These are phyloP conservation scores for Drosophila paulistorum DNA, from an alignment of 1,140 invertebrate species.

Conservation along the genomic window DNA sequence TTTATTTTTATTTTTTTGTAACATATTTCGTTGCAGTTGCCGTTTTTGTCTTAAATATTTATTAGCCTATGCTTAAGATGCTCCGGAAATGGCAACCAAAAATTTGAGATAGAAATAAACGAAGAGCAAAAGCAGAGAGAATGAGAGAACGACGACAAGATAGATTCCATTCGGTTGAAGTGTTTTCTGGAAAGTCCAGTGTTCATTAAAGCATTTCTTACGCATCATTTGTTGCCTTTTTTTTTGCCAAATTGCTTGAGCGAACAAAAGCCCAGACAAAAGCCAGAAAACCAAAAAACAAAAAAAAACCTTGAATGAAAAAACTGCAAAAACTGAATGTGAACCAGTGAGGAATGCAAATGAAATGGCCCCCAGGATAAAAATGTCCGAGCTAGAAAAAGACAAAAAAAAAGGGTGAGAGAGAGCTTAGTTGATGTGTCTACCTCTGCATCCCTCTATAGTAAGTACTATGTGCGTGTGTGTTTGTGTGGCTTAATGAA, in stretches of 20 bases:
- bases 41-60: conserved; percentile 49
- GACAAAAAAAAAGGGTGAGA: not conserved
- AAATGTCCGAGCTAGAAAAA: conserved; percentile 1
- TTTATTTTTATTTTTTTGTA: conserved; percentile 19
- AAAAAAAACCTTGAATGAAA: conserved; percentile 4
- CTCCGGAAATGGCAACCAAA: conserved; percentile 28
- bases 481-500: conserved; percentile 54
- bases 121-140: not conserved
- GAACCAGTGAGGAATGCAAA: conserved; percentile 47
- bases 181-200: conserved; percentile 15
- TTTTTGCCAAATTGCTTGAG: conserved; percentile 28
- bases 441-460: not conserved
- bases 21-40: conserved; percentile 65
- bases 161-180: not conserved
- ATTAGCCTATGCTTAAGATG: conserved; percentile 34
- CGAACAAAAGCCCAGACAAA: conserved; percentile 12
- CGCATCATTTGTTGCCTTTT: conserved; percentile 71
- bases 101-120: not conserved
- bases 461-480: not conserved
- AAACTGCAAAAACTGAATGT: conserved; percentile 30
- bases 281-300: not conserved
- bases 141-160: not conserved
- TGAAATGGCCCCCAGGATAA: conserved; percentile 44
- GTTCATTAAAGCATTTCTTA: conserved; percentile 79
- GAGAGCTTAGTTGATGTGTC: not conserved